phyloP scores from a whole-genome alignment of 1,140 invertebrate genomes.

The Drosophila lacertosa region DNA sequence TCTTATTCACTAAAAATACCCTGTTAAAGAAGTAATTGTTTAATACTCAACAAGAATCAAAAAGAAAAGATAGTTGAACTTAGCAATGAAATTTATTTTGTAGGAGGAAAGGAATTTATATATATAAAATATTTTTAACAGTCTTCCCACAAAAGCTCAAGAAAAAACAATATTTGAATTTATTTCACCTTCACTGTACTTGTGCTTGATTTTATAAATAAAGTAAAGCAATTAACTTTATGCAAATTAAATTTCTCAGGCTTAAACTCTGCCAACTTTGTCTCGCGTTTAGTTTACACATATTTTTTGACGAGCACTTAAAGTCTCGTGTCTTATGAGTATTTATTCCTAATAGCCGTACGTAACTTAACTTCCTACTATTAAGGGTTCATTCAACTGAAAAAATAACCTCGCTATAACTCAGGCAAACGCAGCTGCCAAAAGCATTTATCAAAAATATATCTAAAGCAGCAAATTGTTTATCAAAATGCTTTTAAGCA shows the following conservation, averaged over 20 bases:
- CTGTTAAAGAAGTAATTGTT: no score
- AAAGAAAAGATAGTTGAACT: no score
- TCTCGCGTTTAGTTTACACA: no score
- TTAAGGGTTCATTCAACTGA: slow-evolving; percentile 57
- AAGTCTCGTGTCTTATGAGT: neutral
- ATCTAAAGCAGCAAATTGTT: neutral
- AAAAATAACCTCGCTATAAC: slow-evolving; percentile 46
- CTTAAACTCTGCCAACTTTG: neutral
- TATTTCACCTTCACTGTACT: no score
- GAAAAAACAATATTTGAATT: no score
- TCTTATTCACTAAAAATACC: no score
- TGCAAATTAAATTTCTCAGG: neutral
- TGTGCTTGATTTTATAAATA: neutral
- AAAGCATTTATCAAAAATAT: slow-evolving; percentile 29
- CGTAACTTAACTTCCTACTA: slow-evolving; percentile 51
- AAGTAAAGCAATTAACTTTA: neutral
- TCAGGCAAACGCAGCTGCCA: slow-evolving; percentile 11
- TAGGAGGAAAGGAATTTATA: no score
- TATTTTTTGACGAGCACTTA: slow-evolving; percentile 1
- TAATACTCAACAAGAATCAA: no score
- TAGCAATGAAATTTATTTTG: no score
- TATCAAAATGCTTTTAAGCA: slow-evolving; percentile 28
- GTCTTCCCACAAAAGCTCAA: no score
- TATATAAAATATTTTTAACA: no score
- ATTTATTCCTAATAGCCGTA: slow-evolving; percentile 22